Evolutionary conservation across 1,140 invertebrate species (phyloP), one percentile per base, ranked within the genome.

Genomic region (Carposina sasakii): DNA sequence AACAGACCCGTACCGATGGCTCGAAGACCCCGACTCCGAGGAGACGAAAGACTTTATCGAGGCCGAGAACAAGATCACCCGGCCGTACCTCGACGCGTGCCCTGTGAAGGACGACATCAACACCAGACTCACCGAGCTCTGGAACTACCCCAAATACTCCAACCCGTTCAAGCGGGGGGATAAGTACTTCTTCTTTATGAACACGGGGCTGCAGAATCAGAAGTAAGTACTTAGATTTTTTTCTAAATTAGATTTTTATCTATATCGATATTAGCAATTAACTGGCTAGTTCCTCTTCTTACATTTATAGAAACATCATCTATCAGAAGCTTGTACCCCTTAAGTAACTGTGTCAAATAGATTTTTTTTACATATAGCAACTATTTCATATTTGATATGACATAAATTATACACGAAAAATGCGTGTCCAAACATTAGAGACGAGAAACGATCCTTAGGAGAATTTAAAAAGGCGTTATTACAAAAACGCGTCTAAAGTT

Each of bases 91-190:
- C 3, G 88, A 95, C 54, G 85, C 87, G 13, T 98, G 94, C 70
- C 85, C 89, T 3, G 87, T 89, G 34, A 91, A 93, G 61, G 77
- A 90, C 9, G 89, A 90, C 59, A 90, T 99, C 31, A 90, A 92
- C 62, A 81, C 89, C 36, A 88, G 91, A 49, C 87, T 99, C 2
- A 98, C 93, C 0, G 91, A 97, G 61, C 85, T 99, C 2, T 98
- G 96, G 96, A 93, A 99, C 83, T 99, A 95, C 86, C 95, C 96
- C 22, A 99, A 98, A 82, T 98, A 94, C 83, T 93, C 94, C 0
- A 94, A 94, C 65, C 97, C 97, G 0, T 90, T 88, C 57, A 91
- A 89, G 68, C 88, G 92, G 68, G 97, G 97, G 10, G 85, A 92
- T 48, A 90, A 90, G 75, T 99, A 98, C 78, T 99, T 96, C 79